Evolutionary conservation across 2,113 vertebrate genomes (phyloP), one percentile per base, ranked within the genome.

Genomic region (Leptodactylus fuscus): DNA sequence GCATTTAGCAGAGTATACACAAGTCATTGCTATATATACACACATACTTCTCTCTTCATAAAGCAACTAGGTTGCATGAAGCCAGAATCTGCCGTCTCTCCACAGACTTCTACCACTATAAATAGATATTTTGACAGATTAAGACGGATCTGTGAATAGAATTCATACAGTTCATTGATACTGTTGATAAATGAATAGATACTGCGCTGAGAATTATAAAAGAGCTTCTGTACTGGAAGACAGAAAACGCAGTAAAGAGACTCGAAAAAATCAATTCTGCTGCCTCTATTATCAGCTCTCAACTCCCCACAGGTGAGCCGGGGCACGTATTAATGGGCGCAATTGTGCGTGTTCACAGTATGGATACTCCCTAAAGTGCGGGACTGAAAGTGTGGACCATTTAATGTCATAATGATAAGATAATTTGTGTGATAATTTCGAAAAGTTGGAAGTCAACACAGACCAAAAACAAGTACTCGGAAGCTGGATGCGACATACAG

Each of bases 41-140:
- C 9, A 5, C 22, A 76, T 51, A 9, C 11, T 20, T 22, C 32
- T 18, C 36, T 38, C 20, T 44, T 18, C 8, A 34, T 48, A 55
- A n/a, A 46, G 58, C 41, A 20, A 62, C 13, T 18, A 81, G 41
- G 15, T 22, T 81, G 13, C 41, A 41, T 4, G 34, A 41, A 67
- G 62, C 10, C 62, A 51, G 60, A 51, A 70, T 38, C 20, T 18
- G 18, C 80, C 12, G 27, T 22, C 65, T 74, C 70, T 62, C 69
- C 9, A 36, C 36, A 62, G 51, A 75, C 82, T 60, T 38, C 36
- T 44, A 27, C 70, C 36, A 34, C 82, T 83, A 83, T 83, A 83
- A 83, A 83, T 83, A 83, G 82, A 75, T 76, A 75, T 83, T 83
- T 60, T 83, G 82, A 83, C 82, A 83, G 82, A 83, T 83, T 83